A percentile compares a stretch with the other conserved stretches of the same genome.
Conservation (phyloP, 2,797 vertebrate species). For the Ceyx erithaca region DNA sequence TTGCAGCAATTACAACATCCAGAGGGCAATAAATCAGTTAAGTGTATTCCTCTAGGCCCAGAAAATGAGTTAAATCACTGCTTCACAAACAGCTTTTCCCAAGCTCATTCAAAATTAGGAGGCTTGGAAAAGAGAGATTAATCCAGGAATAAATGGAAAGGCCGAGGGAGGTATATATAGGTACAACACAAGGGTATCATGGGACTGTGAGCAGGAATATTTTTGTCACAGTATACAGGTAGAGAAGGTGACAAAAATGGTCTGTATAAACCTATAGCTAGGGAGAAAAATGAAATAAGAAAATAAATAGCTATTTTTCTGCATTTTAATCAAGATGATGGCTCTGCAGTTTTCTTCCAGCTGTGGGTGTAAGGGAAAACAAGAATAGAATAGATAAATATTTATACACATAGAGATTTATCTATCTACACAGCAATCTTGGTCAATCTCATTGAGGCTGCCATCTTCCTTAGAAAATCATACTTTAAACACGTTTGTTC, state of each 20-base stretch:
- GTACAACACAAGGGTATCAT: not conserved
- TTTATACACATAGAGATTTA: not conserved
- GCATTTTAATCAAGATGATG: conserved; percentile 25
- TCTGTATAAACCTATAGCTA: not conserved
- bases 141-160: not conserved
- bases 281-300: conserved; percentile 6
- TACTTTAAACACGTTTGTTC: not conserved
- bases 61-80: conserved; percentile 43
- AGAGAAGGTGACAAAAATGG: not conserved
- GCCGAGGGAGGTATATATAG: not conserved
- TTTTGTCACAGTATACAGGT: not conserved
- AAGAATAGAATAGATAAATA: not conserved
- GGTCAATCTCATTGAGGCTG: conserved; percentile 40
- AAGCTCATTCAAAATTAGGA: conserved; percentile 17
- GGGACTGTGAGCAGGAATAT: not conserved
- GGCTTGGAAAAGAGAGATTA: not conserved
- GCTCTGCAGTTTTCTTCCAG: not conserved
- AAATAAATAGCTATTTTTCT: conserved; percentile 9
- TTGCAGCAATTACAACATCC: conserved; percentile 60
- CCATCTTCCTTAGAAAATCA: not conserved
- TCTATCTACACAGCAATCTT: not conserved
- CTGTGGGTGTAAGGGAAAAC: not conserved
- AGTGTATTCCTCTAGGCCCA: conserved; percentile 25
- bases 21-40: conserved; percentile 55
- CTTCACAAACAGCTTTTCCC: conserved; percentile 45